These are phyloP conservation scores for Nylanderia fulva DNA, from an alignment of 1,140 invertebrate genomes.

Conservation along the genomic window DNA sequence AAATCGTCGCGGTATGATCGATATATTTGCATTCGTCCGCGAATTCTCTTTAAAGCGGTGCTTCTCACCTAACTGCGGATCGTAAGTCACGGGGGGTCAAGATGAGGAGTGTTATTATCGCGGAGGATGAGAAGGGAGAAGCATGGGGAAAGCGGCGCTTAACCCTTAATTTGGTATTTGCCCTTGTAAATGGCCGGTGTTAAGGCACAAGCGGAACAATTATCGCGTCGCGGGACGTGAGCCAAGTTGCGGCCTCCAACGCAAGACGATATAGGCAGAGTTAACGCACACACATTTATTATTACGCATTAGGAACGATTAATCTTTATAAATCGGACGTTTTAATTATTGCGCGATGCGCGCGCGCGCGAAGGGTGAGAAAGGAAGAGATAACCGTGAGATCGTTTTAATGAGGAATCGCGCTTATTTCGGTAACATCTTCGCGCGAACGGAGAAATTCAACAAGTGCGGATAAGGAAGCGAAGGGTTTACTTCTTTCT, in stretches of 20 bases:
- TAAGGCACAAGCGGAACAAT: slow-evolving; percentile 51
- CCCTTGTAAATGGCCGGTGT: slow-evolving; percentile 49
- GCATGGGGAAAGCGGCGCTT: slow-evolving; percentile 30
- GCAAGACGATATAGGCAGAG: not conserved
- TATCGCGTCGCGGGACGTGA: slow-evolving; percentile 49
- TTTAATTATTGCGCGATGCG: slow-evolving; percentile 38
- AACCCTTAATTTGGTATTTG: slow-evolving; percentile 55
- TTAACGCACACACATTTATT: slow-evolving; percentile 44
- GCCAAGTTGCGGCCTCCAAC: not conserved
- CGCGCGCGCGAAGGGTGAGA: not conserved
- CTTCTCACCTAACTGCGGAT: not conserved
- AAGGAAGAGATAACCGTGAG: slow-evolving; percentile 15
- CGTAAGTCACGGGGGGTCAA: slow-evolving; percentile 49
- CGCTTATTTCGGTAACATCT: not conserved
- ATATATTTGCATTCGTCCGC: slow-evolving; percentile 53
- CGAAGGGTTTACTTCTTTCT: not conserved
- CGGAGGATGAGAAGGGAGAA: not conserved
- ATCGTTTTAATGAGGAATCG: slow-evolving; percentile 9
- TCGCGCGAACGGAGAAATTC: not conserved
- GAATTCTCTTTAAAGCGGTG: not conserved
- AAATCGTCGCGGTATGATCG: slow-evolving; percentile 60
- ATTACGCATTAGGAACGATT: slow-evolving; percentile 53
- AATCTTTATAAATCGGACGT: slow-evolving; percentile 55
- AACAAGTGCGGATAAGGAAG: not conserved
- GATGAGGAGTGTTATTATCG: slow-evolving; percentile 56